Evolutionary conservation across 2,797 vertebrate species (phyloP).

Genomic region (Columba guinea): DNA sequence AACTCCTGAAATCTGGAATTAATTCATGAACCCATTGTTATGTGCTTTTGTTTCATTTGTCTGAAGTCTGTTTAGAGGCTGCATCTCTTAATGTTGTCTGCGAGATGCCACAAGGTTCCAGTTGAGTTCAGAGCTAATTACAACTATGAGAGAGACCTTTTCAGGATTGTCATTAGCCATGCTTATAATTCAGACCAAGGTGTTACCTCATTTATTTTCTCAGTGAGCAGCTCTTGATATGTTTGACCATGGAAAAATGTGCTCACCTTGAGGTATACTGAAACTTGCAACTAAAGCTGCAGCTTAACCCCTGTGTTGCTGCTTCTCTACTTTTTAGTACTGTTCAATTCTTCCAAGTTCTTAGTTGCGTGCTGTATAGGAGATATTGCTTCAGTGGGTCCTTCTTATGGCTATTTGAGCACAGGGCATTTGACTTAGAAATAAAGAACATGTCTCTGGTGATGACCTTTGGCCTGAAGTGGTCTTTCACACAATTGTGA

Average conservation of each 20-base stretch:
- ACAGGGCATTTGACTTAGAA: background rate
- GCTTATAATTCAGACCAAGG: background rate
- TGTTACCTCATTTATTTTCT: slow-evolving; percentile 39
- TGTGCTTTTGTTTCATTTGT: background rate
- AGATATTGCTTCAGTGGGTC: background rate
- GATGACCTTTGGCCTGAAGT: background rate
- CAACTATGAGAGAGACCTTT: background rate
- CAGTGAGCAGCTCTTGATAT: background rate
- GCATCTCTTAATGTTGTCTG: background rate
- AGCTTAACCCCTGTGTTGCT: background rate
- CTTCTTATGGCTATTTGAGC: background rate
- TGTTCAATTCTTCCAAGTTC: background rate
- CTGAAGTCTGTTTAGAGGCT: background rate
- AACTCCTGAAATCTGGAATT: background rate
- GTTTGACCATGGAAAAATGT: background rate
- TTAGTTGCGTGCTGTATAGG: background rate
- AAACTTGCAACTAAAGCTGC: background rate
- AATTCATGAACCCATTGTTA: background rate
- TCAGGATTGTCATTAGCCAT: background rate
- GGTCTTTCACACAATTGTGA: background rate
- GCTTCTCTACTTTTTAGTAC: background rate
- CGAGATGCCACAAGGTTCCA: background rate
- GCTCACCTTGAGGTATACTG: slow-evolving; percentile 18
- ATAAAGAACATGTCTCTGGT: background rate
- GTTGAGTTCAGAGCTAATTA: slow-evolving; percentile 33